These are phyloP conservation scores for Myotis vivesi DNA, from an alignment of 2,797 vertebrate genomes.

Conservation along the genomic window DNA sequence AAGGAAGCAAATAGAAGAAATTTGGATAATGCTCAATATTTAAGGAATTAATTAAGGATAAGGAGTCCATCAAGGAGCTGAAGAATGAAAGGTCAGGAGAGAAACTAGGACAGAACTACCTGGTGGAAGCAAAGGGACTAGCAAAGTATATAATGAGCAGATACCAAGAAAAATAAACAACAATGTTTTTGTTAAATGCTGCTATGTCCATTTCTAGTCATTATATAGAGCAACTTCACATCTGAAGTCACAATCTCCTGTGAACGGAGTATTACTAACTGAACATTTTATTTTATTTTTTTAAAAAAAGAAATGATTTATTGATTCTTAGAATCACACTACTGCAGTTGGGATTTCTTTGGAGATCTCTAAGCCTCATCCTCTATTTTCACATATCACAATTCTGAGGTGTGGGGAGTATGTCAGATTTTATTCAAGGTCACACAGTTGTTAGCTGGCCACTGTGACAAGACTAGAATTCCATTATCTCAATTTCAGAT, in stretches of 20 bases:
- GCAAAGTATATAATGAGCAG: not conserved
- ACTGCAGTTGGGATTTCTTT: not conserved
- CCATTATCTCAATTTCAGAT: not conserved
- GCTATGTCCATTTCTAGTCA: rapidly evolving
- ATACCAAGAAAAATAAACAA: too few relatives aligned
- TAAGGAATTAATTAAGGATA: not conserved
- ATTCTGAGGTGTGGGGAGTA: not conserved
- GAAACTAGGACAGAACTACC: not conserved
- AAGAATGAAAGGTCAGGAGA: not conserved
- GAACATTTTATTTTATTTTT: not conserved
- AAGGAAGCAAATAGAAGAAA: not conserved
- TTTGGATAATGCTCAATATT: not conserved
- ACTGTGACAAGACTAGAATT: not conserved
- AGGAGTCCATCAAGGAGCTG: not conserved
- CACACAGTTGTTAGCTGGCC: not conserved
- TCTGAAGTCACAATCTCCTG: not conserved
- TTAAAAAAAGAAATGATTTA: not conserved
- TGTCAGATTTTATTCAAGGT: not conserved
- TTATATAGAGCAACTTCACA: not conserved
- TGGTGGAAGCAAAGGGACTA: not conserved
- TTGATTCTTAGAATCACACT: not conserved
- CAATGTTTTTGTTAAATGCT: rapidly evolving
- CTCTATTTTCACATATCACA: not conserved
- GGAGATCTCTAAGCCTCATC: not conserved
- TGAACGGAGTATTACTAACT: not conserved